phyloP scores from a whole-genome alignment of 2,797 vertebrate genomes.

The Myotis findleyi region DNA sequence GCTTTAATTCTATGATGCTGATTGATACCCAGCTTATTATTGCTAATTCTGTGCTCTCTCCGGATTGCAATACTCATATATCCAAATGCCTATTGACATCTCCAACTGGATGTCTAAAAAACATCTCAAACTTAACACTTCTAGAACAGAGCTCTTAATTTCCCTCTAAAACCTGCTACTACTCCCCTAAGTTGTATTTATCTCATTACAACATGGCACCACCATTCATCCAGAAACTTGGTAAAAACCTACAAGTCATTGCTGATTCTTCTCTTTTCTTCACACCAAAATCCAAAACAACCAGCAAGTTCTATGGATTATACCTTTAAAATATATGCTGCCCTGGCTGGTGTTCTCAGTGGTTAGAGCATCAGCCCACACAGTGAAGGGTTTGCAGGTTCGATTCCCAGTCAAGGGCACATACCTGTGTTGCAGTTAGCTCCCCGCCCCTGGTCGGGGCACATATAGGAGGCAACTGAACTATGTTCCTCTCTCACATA shows the following conservation, averaged over 20 bases:
- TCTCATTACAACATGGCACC: background rate
- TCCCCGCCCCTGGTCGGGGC: background rate
- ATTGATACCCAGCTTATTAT: background rate
- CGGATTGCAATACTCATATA: background rate
- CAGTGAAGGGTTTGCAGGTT: background rate
- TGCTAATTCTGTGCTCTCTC: background rate
- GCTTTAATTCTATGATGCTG: slow-evolving; percentile 2
- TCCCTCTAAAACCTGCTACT: background rate
- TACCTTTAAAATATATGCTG: background rate
- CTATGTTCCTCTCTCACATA: background rate
- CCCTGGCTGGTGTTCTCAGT: background rate
- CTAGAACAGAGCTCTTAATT: background rate
- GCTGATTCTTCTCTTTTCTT: background rate
- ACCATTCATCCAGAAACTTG: background rate
- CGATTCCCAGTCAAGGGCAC: background rate
- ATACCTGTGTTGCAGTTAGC: background rate
- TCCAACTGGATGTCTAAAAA: background rate
- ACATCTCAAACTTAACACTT: background rate
- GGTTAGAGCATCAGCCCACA: too few species aligned
- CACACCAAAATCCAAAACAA: background rate
- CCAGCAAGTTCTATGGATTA: background rate
- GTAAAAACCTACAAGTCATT: background rate
- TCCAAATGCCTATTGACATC: background rate
- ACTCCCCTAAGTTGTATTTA: background rate
- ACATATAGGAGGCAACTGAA: background rate